Percentiles rank a stretch among this genome's conserved stretches.
These are phyloP conservation scores for Procambarus clarkii DNA, from an alignment of 1,140 invertebrate species.

Conservation along the genomic window DNA sequence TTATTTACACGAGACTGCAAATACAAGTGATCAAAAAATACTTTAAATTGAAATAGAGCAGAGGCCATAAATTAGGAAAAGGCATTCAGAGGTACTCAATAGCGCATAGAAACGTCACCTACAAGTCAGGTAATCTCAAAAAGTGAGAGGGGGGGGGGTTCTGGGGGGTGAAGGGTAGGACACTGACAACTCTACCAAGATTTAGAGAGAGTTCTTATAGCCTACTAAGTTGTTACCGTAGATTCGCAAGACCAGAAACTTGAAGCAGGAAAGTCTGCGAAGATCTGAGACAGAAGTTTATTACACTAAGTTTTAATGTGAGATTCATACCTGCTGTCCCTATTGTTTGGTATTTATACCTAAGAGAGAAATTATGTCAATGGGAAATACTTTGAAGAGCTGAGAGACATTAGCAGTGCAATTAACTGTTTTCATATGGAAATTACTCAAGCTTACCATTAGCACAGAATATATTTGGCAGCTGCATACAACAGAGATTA, in stretches of 20 bases:
- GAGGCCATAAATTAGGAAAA: conserved; percentile 14
- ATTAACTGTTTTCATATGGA: conserved; percentile 25
- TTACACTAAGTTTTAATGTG: conserved; percentile 30
- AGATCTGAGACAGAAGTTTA: conserved; percentile 45
- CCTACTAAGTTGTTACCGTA: conserved; percentile 47
- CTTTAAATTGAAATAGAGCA: conserved; percentile 41
- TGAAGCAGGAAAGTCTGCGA: conserved; percentile 46
- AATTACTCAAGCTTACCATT: conserved; percentile 37
- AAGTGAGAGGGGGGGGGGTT: conserved; percentile 8
- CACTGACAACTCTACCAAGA: conserved; percentile 17
- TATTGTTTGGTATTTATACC: conserved; percentile 22
- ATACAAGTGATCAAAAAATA: conserved; percentile 43
- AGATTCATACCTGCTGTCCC: conserved; percentile 22
- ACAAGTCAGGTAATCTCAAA: conserved; percentile 3
- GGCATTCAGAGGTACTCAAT: conserved; percentile 1
- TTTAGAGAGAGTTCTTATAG: conserved; percentile 29
- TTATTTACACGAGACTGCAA: conserved; percentile 21
- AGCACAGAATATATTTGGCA: conserved; percentile 50
- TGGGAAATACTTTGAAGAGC: conserved; percentile 5
- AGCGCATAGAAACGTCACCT: conserved; percentile 26
- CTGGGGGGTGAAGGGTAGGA: neutral
- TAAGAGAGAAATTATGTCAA: conserved; percentile 27
- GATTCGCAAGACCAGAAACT: conserved; percentile 45
- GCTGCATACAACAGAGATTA: conserved; percentile 45
- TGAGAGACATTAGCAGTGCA: conserved; percentile 9